A percentile compares a stretch with the other conserved stretches of the same genome.
phyloP scores from a whole-genome alignment of 2,797 vertebrate species.

The Bryconaethiops microstoma region DNA sequence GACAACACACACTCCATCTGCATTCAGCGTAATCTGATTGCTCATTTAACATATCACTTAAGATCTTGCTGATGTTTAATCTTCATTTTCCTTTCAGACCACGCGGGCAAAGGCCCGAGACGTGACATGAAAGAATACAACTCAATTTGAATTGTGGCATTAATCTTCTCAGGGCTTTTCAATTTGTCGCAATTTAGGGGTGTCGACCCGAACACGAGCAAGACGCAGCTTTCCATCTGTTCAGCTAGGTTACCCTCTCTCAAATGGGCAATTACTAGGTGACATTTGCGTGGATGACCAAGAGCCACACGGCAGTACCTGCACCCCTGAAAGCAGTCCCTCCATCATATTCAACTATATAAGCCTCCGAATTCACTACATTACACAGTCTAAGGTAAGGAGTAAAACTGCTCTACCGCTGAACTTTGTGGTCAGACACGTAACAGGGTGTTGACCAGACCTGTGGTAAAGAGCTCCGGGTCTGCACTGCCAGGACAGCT shows the following conservation, averaged over 20 bases:
- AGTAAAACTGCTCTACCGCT: neutral
- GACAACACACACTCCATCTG: constrained; percentile 30
- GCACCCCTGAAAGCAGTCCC: neutral
- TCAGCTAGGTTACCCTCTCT: constrained; percentile 34
- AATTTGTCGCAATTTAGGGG: constrained; percentile 47
- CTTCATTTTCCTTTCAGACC: constrained; percentile 62
- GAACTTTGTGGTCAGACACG: constrained; percentile 14
- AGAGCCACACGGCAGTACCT: neutral
- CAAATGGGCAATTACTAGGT: constrained; percentile 17
- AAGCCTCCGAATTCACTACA: neutral
- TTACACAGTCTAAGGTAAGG: neutral
- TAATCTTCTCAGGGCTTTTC: constrained; percentile 58
- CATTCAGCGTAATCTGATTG: constrained; percentile 56
- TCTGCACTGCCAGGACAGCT: constrained; percentile 59
- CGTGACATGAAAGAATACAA: constrained; percentile 58
- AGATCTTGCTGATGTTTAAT: constrained; percentile 57
- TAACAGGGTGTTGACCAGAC: constrained; percentile 3
- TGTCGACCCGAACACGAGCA: constrained; percentile 46
- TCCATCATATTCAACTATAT: constrained; percentile 16
- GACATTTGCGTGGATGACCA: constrained; percentile 4
- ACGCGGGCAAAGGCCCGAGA: constrained; percentile 42
- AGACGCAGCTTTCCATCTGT: constrained; percentile 37
- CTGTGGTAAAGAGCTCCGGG: constrained; percentile 34
- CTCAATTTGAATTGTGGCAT: constrained; percentile 58
- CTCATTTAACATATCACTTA: constrained; percentile 51